Evolutionary conservation across 2,888 invertebrate genomes (phyloP).

Genomic region (Tetropium fuscum): DNA sequence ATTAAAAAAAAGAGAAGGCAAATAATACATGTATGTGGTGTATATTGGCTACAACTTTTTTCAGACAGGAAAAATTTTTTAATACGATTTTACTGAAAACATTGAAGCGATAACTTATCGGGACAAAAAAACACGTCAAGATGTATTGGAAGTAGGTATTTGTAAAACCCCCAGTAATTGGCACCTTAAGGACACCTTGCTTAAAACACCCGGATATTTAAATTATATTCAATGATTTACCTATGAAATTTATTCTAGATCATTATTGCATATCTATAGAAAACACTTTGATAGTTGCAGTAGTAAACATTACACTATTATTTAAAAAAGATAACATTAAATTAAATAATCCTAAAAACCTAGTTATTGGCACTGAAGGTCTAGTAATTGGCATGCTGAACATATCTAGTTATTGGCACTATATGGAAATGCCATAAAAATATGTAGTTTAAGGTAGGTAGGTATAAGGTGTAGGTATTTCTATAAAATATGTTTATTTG

Average conservation of each 20-base stretch:
- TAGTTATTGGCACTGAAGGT: slow-evolving; percentile 1
- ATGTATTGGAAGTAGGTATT: no score
- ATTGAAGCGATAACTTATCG: no score
- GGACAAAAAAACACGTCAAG: no score
- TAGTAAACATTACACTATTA: neutral
- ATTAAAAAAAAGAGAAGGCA: no score
- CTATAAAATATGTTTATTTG: neutral
- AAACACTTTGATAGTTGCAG: slow-evolving; percentile 1
- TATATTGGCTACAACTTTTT: no score
- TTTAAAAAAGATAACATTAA: neutral
- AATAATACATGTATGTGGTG: no score
- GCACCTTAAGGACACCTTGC: neutral
- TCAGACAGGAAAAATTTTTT: no score
- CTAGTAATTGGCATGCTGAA: slow-evolving; percentile 4
- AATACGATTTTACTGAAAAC: no score
- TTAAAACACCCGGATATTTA: neutral
- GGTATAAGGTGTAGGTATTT: neutral
- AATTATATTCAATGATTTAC: neutral
- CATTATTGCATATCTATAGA: neutral
- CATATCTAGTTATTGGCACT: neutral
- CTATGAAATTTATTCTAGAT: neutral
- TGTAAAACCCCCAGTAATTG: no score
- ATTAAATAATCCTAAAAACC: neutral
- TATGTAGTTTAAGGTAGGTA: neutral
- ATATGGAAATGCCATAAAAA: neutral